Conservation (phyloP, 2,888 invertebrate species). For the Branchipolynoe longqiensis region DNA sequence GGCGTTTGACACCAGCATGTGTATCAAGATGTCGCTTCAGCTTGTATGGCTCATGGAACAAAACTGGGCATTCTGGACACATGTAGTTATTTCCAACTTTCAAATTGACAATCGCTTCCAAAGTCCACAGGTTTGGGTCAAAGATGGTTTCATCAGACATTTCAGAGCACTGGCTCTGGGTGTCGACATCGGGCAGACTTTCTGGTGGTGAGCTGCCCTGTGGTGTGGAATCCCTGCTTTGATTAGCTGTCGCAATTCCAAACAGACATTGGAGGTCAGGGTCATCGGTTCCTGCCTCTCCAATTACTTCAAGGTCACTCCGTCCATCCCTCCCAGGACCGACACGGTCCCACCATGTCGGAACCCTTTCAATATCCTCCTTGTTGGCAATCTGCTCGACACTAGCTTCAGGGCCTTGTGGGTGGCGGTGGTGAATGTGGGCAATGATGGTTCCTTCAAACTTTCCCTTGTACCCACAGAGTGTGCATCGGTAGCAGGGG, state of each 20-base stretch:
- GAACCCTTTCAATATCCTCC: background rate
- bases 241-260: background rate
- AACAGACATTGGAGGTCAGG: conserved; percentile 21
- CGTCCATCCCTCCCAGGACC: background rate
- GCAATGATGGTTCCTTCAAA: conserved; percentile 49
- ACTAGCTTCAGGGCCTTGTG: background rate
- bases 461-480: conserved; percentile 43
- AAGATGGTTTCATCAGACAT: background rate
- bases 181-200: background rate
- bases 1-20: conserved; percentile 30
- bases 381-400: background rate
- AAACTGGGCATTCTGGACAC: conserved; percentile 44
- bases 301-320: background rate
- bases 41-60: conserved; percentile 28
- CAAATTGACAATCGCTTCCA: background rate
- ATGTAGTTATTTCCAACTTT: conserved; percentile 36
- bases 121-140: background rate
- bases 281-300: conserved; percentile 28
- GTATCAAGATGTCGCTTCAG: conserved; percentile 27
- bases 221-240: background rate
- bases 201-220: background rate
- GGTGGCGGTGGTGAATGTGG: conserved; percentile 39
- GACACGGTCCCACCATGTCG: conserved; percentile 10
- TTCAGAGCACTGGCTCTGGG: conserved; percentile 18
- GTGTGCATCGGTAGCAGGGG: conserved; percentile 9